Evolutionary conservation across 2,797 vertebrate genomes (phyloP), one percentile per base, ranked within the genome.

Genomic region (Molossus molossus): DNA sequence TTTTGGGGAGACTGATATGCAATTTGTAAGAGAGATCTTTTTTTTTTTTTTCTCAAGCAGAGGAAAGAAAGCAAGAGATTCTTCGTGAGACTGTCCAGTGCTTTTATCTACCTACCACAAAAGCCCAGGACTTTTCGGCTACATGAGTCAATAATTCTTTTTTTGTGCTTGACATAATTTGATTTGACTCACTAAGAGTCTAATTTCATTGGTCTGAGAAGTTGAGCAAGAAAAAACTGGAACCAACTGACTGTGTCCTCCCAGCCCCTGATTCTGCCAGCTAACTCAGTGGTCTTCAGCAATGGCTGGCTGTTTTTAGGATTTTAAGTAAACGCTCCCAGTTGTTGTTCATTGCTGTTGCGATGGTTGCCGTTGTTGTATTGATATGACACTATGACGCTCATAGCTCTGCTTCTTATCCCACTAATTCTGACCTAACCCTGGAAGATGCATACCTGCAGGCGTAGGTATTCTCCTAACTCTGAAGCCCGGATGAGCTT

Each of bases 361-460:
- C 14, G 65, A 10, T 25, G 70, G 11, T 48, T 57, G 9, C n/a
- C 20, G 0, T 25, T 81, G n/a, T 37, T 94, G 9, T n/a, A 10
- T 81, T 84, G 57, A 73, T 40, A 13, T 29, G 87, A 90, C 87
- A 57, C 29, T 72, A 20, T 50, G 37, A 81, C 20, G 72, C 40
- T 86, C 95, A 57, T 29, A 73, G 82, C 25, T 67, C 11, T 89
- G 65, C 18, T 72, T 92, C 77, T 75, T 67, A 84, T 57, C 27
- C 25, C 50, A 84, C 65, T 94, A 33, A 81, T 96, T 94, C 94
- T 84, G 72, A 95, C 57, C 90, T 91, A 84, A 60, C 15, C 70
- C 67, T 69, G 62, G 65, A 80, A 86, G 62, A 65, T 6, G 27
- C 65, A 27, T 48, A 93, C 53, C 84, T 93, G 27, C 57, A 77